These are phyloP conservation scores for Oncorhynchus mykiss DNA, from an alignment of 2,113 vertebrate species.

Conservation along the genomic window DNA sequence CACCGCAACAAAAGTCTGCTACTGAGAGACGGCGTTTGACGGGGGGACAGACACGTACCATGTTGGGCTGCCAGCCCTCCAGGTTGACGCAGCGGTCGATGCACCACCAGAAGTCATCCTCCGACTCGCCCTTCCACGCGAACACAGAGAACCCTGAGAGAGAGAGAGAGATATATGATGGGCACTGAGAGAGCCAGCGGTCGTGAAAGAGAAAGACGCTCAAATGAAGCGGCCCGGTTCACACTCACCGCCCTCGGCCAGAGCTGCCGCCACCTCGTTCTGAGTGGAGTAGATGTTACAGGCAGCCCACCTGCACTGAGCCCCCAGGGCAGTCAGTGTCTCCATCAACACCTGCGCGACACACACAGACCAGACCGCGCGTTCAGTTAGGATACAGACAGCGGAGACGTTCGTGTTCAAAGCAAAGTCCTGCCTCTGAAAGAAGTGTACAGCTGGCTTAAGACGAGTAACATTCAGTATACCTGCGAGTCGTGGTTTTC, in stretches of 20 bases:
- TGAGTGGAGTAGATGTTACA: conserved; percentile 99
- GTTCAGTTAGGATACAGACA: background rate
- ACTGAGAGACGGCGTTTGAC: too few species aligned
- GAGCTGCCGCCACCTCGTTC: conserved; percentile 94
- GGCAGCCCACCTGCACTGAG: conserved; percentile 96
- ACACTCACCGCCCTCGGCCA: conserved; percentile 88
- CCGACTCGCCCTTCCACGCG: conserved; percentile 98
- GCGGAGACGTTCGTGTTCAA: too few species aligned
- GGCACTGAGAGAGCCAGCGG: background rate
- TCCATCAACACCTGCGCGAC: conserved; percentile 90
- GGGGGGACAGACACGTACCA: conserved; percentile 55
- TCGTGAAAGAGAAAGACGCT: conserved; percentile 9
- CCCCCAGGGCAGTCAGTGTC: conserved; percentile 89
- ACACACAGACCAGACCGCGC: background rate
- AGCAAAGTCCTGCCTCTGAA: background rate
- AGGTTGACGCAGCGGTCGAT: conserved; percentile 98
- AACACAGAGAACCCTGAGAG: conserved; percentile 90
- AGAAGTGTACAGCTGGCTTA: background rate
- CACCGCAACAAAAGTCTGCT: too few species aligned
- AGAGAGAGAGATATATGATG: background rate
- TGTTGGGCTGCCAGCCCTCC: conserved; percentile 98
- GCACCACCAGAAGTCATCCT: conserved; percentile 99
- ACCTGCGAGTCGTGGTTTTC: background rate
- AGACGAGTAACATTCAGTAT: background rate
- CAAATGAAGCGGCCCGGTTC: conserved; percentile 1